phyloP scores from a whole-genome alignment of 2,113 vertebrate species.

The Turdus rufiventris region DNA sequence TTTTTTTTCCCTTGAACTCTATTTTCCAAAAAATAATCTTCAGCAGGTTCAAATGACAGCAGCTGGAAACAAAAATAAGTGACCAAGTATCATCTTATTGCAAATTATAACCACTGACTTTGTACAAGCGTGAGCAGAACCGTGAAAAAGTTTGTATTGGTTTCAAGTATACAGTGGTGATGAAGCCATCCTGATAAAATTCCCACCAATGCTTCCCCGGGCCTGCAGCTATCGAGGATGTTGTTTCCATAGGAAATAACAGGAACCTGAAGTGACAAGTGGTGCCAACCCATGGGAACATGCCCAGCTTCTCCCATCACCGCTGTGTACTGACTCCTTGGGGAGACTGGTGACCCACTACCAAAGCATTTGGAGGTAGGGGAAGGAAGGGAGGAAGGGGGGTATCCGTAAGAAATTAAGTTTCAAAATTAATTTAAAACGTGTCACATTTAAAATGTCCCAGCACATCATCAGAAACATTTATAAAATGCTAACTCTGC shows the following conservation, averaged over 20 bases:
- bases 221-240: not conserved
- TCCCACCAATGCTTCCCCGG: constrained; percentile 15
- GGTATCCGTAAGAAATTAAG: not conserved
- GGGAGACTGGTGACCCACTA: not conserved
- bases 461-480: constrained; percentile 44
- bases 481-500: constrained; percentile 29
- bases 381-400: not conserved
- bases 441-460: constrained; percentile 49
- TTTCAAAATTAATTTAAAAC: constrained; percentile 44
- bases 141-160: constrained; percentile 61
- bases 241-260: constrained; percentile 81
- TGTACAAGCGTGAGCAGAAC: constrained; percentile 50
- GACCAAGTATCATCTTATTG: constrained; percentile 41
- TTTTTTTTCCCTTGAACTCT: constrained; percentile 52
- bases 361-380: not conserved
- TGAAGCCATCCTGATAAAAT: not conserved
- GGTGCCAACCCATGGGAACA: constrained; percentile 20
- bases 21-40: constrained; percentile 70
- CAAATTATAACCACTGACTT: constrained; percentile 51
- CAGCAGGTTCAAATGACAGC: constrained; percentile 70
- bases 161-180: constrained; percentile 51
- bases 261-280: constrained; percentile 60
- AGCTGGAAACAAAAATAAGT: constrained; percentile 58
- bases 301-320: not conserved
- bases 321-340: not conserved